Evolutionary conservation across 1,140 invertebrate genomes (phyloP).

Genomic region (Octopus sinensis): DNA sequence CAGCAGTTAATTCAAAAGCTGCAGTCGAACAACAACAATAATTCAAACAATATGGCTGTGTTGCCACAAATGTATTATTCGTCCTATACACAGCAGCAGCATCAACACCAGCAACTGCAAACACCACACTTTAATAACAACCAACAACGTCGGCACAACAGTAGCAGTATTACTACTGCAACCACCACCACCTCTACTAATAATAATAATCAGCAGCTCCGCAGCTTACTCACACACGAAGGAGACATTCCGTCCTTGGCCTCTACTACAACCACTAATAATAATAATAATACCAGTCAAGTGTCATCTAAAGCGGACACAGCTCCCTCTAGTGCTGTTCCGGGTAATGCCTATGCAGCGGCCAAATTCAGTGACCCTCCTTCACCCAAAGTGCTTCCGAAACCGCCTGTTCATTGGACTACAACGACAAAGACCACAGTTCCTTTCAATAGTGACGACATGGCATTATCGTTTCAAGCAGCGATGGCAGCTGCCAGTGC

Average conservation of each 20-base stretch:
- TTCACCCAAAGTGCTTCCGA: constrained; percentile 63
- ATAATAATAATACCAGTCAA: constrained; percentile 17
- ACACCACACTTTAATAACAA: too few relatives aligned
- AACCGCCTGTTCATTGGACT: constrained; percentile 65
- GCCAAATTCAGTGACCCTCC: constrained; percentile 67
- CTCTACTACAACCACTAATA: constrained; percentile 14
- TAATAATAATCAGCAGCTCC: constrained; percentile 18
- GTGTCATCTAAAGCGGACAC: background rate
- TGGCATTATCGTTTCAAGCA: background rate
- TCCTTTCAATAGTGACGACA: constrained; percentile 15
- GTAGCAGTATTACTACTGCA: too few relatives aligned
- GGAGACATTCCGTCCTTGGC: constrained; percentile 4
- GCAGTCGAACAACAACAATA: too few relatives aligned
- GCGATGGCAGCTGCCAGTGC: background rate
- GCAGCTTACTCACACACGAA: background rate
- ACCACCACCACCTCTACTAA: background rate
- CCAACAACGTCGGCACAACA: too few relatives aligned
- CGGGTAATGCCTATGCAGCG: constrained; percentile 60
- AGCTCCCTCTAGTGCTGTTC: constrained; percentile 20
- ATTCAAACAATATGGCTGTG: too few relatives aligned
- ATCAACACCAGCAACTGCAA: too few relatives aligned
- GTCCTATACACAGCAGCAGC: too few relatives aligned
- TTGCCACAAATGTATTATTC: too few relatives aligned
- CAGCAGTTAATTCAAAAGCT: constrained; percentile 11
- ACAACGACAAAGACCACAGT: constrained; percentile 20